Evolutionary conservation across 1,140 invertebrate genomes (phyloP).

Genomic region (Ectropis grisescens): DNA sequence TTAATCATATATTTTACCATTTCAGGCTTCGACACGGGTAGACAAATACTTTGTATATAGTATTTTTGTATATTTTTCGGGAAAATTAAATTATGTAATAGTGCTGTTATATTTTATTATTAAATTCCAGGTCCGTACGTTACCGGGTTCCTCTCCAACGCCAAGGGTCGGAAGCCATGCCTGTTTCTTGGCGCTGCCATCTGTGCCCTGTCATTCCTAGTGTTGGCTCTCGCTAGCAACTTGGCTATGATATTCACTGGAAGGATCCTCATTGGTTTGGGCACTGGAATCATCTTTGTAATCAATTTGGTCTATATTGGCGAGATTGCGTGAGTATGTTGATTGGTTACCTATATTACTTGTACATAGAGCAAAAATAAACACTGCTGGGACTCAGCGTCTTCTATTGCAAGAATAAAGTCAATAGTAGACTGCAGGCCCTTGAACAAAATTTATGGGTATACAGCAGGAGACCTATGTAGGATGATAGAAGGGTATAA

Average conservation of each 20-base stretch:
- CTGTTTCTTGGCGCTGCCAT: slow-evolving; percentile 10
- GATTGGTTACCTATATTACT: not conserved
- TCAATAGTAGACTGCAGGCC: no score
- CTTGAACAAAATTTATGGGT: no score
- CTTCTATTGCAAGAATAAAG: no score
- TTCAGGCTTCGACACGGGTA: no score
- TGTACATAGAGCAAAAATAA: slow-evolving; percentile 1
- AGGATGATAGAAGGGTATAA: no score
- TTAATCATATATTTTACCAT: no score
- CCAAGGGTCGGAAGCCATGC: slow-evolving; percentile 20
- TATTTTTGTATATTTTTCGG: no score
- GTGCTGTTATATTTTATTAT: no score
- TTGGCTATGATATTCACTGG: slow-evolving; percentile 15
- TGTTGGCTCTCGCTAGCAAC: slow-evolving; percentile 13
- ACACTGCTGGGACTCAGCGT: no score
- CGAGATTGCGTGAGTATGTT: slow-evolving; percentile 31
- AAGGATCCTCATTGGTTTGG: slow-evolving; percentile 15
- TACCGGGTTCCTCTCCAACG: slow-evolving; percentile 17
- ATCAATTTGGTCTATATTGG: slow-evolving; percentile 24
- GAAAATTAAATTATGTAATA: no score
- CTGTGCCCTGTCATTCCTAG: slow-evolving; percentile 4
- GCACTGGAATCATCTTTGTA: slow-evolving; percentile 16
- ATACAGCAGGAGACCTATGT: no score
- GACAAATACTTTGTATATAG: no score
- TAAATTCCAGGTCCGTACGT: slow-evolving; percentile 8